Base-by-base conservation (phyloP, 2,888 invertebrate genomes). In the Temnothorax rugatulus region DNA sequence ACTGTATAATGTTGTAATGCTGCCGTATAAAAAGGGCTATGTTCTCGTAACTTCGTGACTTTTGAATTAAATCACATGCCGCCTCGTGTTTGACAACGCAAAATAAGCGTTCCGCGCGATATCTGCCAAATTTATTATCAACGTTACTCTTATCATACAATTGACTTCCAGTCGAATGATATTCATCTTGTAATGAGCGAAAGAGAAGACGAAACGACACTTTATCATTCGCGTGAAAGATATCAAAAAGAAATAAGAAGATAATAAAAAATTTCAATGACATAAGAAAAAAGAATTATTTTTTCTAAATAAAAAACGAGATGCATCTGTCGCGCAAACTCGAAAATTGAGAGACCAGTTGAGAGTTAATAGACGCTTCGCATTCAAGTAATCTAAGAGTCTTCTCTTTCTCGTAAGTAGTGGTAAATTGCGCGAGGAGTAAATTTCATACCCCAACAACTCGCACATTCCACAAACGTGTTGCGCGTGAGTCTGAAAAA, bases 81-180 rank as follows among this genome's bases (percentile, higher is more conserved):
- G n/a, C 13, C 15, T 4, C 2, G 1, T 25, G 4, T 41, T 21
- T 2, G 4, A 34, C 13, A 44, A 59, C 1, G n/a, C n/a, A 47
- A 47, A 74, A 74, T 74, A 74, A 47, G 4, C 15, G 74, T 41
- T 47, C 74, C 34, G 74, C 74, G 34, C 74, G 74, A 61, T 61
- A 47, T 47, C 74, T 74, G 34, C 11, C 47, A 9, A 74, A 74
- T 44, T 73, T 18, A 41, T 41, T 11, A 15, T 15, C n/a, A 34
- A 13, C 3, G 11, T 73, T 41, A 73, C 9, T 29, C 9, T 18
- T 29, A 44, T 15, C 15, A 18, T 41, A 18, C 13, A 41, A 29
- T 7, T 52, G 13, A 13, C 7, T 34, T 50, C 11, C n/a, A 9
- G 3, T 34, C 7, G n/a, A 69, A 54, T 21, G n/a, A 38, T 71